Evolutionary conservation across 2,888 invertebrate genomes (phyloP).

Genomic region (Ypsolopha sequella): DNA sequence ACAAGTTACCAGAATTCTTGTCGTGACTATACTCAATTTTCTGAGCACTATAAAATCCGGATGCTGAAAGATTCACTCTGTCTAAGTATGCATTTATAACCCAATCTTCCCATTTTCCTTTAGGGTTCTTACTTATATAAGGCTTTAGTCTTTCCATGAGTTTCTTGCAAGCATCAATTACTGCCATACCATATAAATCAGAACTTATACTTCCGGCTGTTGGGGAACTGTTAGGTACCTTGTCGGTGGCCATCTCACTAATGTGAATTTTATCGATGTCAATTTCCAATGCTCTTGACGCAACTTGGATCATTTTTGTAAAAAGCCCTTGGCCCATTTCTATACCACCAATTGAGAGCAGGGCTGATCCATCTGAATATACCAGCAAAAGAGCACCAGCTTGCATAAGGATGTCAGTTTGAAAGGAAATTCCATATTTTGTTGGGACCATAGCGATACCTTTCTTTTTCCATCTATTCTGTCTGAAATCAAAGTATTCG

Average conservation of each 20-base stretch:
- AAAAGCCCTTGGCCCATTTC: constrained; percentile 95
- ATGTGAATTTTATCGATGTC: constrained; percentile 76
- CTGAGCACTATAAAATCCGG: constrained; percentile 80
- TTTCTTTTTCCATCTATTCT: constrained; percentile 81
- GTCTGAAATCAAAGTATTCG: constrained; percentile 40
- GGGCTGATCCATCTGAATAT: constrained; percentile 84
- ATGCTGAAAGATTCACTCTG: constrained; percentile 77
- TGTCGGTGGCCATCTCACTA: constrained; percentile 82
- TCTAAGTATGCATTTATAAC: constrained; percentile 76
- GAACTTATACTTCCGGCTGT: constrained; percentile 85
- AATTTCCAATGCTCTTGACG: constrained; percentile 75
- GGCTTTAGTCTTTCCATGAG: constrained; percentile 77
- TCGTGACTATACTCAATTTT: constrained; percentile 73
- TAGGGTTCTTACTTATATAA: constrained; percentile 74
- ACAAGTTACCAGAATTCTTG: constrained; percentile 76
- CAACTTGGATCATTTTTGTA: constrained; percentile 91
- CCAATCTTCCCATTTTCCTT: constrained; percentile 85
- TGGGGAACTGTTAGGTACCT: constrained; percentile 84
- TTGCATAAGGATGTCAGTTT: constrained; percentile 76
- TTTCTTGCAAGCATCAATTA: constrained; percentile 78
- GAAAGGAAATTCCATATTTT: constrained; percentile 83
- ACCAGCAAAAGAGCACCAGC: constrained; percentile 83
- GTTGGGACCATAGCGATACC: constrained; percentile 81
- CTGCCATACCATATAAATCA: constrained; percentile 87
- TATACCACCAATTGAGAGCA: constrained; percentile 84